Conservation (phyloP, 2,888 invertebrate species). For the Pomacea canaliculata region DNA sequence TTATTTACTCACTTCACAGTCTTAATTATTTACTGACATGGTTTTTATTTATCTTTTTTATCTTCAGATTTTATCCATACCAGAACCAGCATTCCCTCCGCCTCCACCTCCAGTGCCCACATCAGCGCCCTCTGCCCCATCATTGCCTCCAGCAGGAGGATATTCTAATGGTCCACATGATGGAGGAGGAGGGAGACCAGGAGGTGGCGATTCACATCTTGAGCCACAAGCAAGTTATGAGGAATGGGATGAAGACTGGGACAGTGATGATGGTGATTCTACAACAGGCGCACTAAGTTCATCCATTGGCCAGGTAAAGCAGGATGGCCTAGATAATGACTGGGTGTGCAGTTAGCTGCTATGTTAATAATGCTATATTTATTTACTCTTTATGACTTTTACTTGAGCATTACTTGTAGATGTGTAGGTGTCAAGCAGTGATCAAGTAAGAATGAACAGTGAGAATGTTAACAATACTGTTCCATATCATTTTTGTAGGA, state of each 20-base stretch:
- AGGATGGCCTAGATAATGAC: not conserved
- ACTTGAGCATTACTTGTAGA: too few species aligned
- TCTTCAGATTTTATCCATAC: slow-evolving; percentile 56
- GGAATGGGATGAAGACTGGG: slow-evolving; percentile 84
- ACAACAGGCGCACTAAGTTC: slow-evolving; percentile 47
- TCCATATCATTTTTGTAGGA: slow-evolving; percentile 39
- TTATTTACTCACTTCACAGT: too few species aligned
- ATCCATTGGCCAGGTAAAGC: slow-evolving; percentile 10
- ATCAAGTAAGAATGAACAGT: not conserved
- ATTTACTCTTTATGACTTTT: too few species aligned
- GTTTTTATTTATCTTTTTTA: not conserved
- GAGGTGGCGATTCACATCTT: slow-evolving; percentile 2
- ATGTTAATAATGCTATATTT: too few species aligned
- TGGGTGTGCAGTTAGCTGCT: slow-evolving; percentile 1
- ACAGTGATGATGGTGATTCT: slow-evolving; percentile 74
- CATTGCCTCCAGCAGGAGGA: slow-evolving; percentile 18
- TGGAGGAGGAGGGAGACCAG: slow-evolving; percentile 8
- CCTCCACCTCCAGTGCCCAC: slow-evolving; percentile 60
- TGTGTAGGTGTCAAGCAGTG: too few species aligned
- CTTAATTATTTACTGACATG: too few species aligned
- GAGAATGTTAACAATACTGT: not conserved
- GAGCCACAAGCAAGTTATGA: slow-evolving; percentile 71
- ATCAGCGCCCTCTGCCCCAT: not conserved
- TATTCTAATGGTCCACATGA: slow-evolving; percentile 11
- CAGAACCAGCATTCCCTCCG: slow-evolving; percentile 67